Conservation (phyloP, 2,797 vertebrate genomes). For the Gephyroberyx darwinii region DNA sequence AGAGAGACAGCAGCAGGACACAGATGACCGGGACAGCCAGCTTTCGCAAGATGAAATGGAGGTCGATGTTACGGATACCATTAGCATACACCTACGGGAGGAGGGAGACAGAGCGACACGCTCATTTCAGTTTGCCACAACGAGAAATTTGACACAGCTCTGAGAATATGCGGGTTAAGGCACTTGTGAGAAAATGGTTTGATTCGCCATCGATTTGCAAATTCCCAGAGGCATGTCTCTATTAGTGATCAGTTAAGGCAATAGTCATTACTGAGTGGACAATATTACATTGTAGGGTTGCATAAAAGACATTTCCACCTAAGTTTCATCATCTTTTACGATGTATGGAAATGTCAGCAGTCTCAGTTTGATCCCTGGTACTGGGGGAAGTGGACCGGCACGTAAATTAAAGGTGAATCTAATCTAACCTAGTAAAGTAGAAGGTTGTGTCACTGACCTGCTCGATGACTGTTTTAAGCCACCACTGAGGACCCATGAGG, state of each 20-base stretch:
- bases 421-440: not conserved
- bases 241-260: not conserved
- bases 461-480: constrained; percentile 97
- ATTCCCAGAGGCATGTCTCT: too few relatives aligned
- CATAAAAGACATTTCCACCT: not conserved
- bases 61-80: constrained; percentile 96
- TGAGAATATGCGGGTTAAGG: not conserved
- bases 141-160: not conserved
- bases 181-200: too few relatives aligned
- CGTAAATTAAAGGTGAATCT: not conserved
- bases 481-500: constrained; percentile 98
- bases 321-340: not conserved
- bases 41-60: constrained; percentile 92
- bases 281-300: not conserved
- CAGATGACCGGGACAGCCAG: constrained; percentile 93
- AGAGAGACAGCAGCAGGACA: constrained; percentile 91
- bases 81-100: constrained; percentile 92
- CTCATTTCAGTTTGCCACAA: not conserved
- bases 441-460: constrained; percentile 83
- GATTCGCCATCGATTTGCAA: too few relatives aligned
- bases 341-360: not conserved
- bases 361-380: not conserved
- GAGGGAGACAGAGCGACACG: not conserved
- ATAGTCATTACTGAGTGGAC: not conserved
- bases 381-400: too few relatives aligned